phyloP scores from a whole-genome alignment of 2,113 vertebrate genomes.

The Myrmecophaga tridactyla region DNA sequence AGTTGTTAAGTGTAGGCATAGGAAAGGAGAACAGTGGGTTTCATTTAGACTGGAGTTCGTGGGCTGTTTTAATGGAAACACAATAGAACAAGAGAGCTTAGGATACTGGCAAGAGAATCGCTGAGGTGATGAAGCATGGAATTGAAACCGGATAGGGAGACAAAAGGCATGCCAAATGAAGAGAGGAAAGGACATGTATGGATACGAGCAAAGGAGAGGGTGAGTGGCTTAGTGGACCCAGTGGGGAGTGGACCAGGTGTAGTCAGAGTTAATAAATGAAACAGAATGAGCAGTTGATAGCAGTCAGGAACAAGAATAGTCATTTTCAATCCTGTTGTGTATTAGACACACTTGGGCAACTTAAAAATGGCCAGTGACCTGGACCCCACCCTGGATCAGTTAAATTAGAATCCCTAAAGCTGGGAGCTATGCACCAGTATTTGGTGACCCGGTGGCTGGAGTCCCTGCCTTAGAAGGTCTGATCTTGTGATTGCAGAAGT shows the following conservation, averaged over 20 bases:
- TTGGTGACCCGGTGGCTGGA: background rate
- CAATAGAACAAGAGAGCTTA: background rate
- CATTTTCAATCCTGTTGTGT: background rate
- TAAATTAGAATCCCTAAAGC: background rate
- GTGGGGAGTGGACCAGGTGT: no score
- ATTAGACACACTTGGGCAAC: background rate
- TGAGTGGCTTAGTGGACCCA: background rate
- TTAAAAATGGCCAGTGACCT: background rate
- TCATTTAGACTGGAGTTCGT: background rate
- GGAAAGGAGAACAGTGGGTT: background rate
- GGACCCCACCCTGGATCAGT: background rate
- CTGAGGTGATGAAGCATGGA: background rate
- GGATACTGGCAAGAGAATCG: background rate
- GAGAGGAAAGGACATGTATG: background rate
- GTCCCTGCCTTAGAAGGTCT: background rate
- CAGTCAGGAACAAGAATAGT: background rate
- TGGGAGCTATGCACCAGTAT: background rate
- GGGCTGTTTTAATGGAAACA: background rate
- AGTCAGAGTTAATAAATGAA: no score
- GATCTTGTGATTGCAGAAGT: no score
- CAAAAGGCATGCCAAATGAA: background rate
- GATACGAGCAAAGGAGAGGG: no score
- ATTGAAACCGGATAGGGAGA: background rate
- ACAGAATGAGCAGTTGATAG: background rate
- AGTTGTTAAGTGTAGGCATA: background rate